These are phyloP conservation scores for Ascaphus truei DNA, from an alignment of 2,113 vertebrate species.

Conservation along the genomic window DNA sequence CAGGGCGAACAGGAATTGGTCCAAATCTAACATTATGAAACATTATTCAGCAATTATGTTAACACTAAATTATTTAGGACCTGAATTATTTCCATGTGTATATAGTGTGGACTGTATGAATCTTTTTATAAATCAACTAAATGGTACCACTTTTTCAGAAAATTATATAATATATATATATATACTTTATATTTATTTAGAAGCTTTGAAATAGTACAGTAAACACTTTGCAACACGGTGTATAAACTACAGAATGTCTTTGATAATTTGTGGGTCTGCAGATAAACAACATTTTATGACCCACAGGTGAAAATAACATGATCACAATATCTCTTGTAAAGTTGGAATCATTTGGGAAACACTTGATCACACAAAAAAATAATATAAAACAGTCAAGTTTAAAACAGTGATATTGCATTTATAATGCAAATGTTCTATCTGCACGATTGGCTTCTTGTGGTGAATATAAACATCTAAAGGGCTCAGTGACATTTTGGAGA, in stretches of 20 bases:
- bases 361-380: conserved; percentile 92
- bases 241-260: conserved; percentile 95
- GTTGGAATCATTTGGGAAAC: conserved; percentile 80
- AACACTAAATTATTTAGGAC: conserved; percentile 64
- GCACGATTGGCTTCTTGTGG: conserved; percentile 91
- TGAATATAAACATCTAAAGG: conserved; percentile 91
- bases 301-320: conserved; percentile 75
- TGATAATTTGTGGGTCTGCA: conserved; percentile 76
- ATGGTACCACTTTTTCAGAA: conserved; percentile 81
- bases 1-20: conserved; percentile 54
- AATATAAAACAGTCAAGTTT: conserved; percentile 98
- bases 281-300: conserved; percentile 71
- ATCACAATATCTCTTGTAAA: conserved; percentile 83
- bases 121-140: conserved; percentile 76
- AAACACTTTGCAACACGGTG: conserved; percentile 97
- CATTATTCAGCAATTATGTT: conserved; percentile 56
- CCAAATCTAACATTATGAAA: conserved; percentile 57
- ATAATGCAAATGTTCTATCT: conserved; percentile 90
- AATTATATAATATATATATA: conserved; percentile 84
- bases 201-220: conserved; percentile 98
- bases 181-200: conserved; percentile 96
- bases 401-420: conserved; percentile 96
- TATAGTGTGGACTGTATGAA: conserved; percentile 63
- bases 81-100: conserved; percentile 68
- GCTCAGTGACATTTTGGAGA: conserved; percentile 88